Base-by-base conservation (phyloP, 2,113 vertebrate species). In the Tichodroma muraria region DNA sequence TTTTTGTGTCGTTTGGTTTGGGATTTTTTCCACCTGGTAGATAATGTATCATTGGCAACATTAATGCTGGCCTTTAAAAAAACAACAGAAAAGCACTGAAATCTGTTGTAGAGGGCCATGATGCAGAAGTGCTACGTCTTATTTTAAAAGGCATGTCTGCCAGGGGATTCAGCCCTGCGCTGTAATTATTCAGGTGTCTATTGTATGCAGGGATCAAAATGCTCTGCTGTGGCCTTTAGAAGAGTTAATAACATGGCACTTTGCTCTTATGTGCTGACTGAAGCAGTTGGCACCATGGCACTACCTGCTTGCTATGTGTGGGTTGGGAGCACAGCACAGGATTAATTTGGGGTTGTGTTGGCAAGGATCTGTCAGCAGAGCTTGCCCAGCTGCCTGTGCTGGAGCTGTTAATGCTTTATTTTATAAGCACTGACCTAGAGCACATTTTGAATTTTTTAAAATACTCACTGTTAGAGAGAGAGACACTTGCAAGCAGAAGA, bases 281-380 rank as follows among this genome's bases (percentile, higher is more conserved):
- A 81, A 89, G 94, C 53, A 87, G 60, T 11, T 85, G 88, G 88
- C 89, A 85, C 49, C 16, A 1, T 33, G 68, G 88, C 60, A 68
- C n/a, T 86, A 64, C 89, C 64, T 28, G 60, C 61, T 59, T 61
- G 59, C 77, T 42, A 30, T 14, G 37, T 28, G 89, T 69, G 86
- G 44, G 89, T 53, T 65, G 73, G 85, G 63, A 90, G 50, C 77
- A 69, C 33, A 61, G 73, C 18, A 45, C 49, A 60, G 61, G 70
- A 91, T 81, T 93, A 78, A 86, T 84, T 78, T 57, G 59, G 84
- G 78, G 80, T 80, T 65, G 84, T 73, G 78, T 72, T 83, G 88
- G 96, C 71, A 73, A 65, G n/a, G 75, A 77, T 73, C 54, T 91
- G 81, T 28, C 87, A 91, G 79, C 71, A 95, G 66, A 91, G 87